Conservation (phyloP, 2,888 invertebrate species). For the Auanema sp. region DNA sequence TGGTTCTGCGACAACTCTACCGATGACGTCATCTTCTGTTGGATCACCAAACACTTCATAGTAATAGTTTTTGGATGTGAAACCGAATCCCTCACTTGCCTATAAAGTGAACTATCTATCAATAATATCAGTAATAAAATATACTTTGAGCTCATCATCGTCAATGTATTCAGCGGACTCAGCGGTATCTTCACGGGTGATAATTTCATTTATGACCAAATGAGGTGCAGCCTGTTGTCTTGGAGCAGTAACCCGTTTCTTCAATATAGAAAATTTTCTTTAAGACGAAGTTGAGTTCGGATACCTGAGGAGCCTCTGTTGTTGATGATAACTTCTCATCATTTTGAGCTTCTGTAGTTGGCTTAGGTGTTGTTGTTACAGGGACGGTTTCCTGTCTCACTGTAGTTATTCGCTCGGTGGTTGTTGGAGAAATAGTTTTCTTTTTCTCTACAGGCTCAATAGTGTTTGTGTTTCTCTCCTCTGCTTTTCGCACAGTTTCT, state of each 20-base stretch:
- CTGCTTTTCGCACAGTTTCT: not conserved
- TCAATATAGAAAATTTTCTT: too few species aligned
- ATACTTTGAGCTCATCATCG: too few species aligned
- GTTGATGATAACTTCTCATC: slow-evolving; percentile 4
- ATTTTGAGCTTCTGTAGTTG: slow-evolving; percentile 13
- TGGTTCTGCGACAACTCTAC: slow-evolving; percentile 35
- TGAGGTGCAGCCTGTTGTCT: too few species aligned
- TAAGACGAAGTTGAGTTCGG: too few species aligned
- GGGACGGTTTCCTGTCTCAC: not conserved
- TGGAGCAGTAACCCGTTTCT: too few species aligned
- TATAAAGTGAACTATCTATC: too few species aligned
- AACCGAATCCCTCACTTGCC: slow-evolving; percentile 21
- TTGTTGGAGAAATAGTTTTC: slow-evolving; percentile 6
- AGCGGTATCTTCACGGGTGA: too few species aligned
- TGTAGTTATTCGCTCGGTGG: slow-evolving; percentile 1
- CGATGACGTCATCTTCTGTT: slow-evolving; percentile 27
- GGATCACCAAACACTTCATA: slow-evolving; percentile 36
- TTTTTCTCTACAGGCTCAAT: not conserved
- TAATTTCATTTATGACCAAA: too few species aligned
- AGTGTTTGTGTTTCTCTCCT: slow-evolving; percentile 5
- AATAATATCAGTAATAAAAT: too few species aligned
- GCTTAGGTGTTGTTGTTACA: too few species aligned
- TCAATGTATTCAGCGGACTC: too few species aligned
- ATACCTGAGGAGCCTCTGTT: not conserved
- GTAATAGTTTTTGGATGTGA: slow-evolving; percentile 25